phyloP scores from a whole-genome alignment of 1,140 invertebrate species.

The Amyelois transitella region DNA sequence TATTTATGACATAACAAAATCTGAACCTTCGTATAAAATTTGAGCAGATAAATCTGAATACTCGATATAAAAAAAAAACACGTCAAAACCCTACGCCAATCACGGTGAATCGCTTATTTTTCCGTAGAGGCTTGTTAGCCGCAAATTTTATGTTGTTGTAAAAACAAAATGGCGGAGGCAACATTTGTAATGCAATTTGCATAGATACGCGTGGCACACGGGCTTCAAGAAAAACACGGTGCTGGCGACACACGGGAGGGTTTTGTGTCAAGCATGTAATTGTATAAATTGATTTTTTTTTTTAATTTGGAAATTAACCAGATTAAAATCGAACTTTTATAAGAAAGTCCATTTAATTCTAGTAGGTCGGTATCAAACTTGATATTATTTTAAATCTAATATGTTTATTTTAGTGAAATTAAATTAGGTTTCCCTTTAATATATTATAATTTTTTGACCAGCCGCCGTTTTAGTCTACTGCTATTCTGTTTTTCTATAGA shows the following conservation, averaged over 20 bases:
- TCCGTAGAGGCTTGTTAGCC: slow-evolving; percentile 1
- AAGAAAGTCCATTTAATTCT: too few relatives aligned
- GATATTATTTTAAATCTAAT: too few relatives aligned
- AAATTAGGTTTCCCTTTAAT: too few relatives aligned
- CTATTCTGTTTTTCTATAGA: too few relatives aligned
- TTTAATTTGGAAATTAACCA: too few relatives aligned
- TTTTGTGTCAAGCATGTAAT: slow-evolving; percentile 5
- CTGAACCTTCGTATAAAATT: not conserved
- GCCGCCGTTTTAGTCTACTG: too few relatives aligned
- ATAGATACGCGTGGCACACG: slow-evolving; percentile 31
- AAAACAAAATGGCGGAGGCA: slow-evolving; percentile 23
- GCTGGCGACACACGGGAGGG: slow-evolving; percentile 9
- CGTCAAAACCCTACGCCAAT: not conserved
- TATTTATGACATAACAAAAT: not conserved
- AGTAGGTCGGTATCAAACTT: too few relatives aligned
- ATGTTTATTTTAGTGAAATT: too few relatives aligned
- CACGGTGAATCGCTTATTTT: slow-evolving; percentile 2
- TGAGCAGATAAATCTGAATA: not conserved
- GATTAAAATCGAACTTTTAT: too few relatives aligned
- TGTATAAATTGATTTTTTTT: not conserved
- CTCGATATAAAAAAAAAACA: not conserved
- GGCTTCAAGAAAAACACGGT: slow-evolving; percentile 30
- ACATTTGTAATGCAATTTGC: slow-evolving; percentile 37
- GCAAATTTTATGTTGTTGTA: slow-evolving; percentile 16
- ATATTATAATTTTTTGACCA: too few relatives aligned